A percentile compares a stretch with the other conserved stretches of the same genome.
Evolutionary conservation across 1,140 invertebrate species (phyloP).

Genomic region (Drosophila obscura): DNA sequence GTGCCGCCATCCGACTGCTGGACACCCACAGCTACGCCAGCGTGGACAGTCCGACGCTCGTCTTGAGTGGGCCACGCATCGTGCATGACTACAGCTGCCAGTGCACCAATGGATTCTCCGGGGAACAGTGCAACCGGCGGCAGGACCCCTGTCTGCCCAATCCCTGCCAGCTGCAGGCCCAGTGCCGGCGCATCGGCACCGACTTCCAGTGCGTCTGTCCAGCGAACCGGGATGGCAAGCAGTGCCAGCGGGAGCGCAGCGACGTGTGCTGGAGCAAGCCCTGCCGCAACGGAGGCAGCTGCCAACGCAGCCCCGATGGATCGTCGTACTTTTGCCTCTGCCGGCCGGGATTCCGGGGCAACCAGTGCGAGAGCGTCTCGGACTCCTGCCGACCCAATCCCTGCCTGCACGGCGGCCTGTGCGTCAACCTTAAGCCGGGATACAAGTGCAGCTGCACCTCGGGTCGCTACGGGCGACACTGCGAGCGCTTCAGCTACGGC

Average conservation of each 20-base stretch:
- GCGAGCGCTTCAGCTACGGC: constrained; percentile 94
- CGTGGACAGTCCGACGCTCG: constrained; percentile 90
- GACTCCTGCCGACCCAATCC: constrained; percentile 96
- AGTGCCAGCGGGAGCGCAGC: constrained; percentile 92
- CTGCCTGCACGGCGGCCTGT: constrained; percentile 93
- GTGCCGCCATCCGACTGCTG: constrained; percentile 88
- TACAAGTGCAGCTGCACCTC: constrained; percentile 95
- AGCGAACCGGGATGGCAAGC: constrained; percentile 89
- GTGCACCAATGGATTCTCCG: constrained; percentile 91
- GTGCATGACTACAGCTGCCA: constrained; percentile 91
- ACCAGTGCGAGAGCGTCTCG: constrained; percentile 92
- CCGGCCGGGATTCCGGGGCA: constrained; percentile 93
- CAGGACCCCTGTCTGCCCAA: constrained; percentile 96
- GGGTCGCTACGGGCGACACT: constrained; percentile 94
- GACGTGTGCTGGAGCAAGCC: constrained; percentile 93
- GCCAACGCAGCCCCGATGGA: constrained; percentile 92
- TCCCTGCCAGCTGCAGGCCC: constrained; percentile 92
- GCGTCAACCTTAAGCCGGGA: constrained; percentile 91
- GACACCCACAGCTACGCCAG: constrained; percentile 86
- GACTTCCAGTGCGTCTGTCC: constrained; percentile 94
- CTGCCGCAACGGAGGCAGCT: constrained; percentile 95
- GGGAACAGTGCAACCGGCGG: constrained; percentile 91
- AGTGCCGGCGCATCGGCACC: constrained; percentile 91
- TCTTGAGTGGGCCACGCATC: constrained; percentile 92
- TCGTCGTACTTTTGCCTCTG: constrained; percentile 95